Percentiles rank a stretch among this genome's conserved stretches.
Conservation (phyloP, 1,140 invertebrate genomes). For the Drosophila malerkotliana region DNA sequence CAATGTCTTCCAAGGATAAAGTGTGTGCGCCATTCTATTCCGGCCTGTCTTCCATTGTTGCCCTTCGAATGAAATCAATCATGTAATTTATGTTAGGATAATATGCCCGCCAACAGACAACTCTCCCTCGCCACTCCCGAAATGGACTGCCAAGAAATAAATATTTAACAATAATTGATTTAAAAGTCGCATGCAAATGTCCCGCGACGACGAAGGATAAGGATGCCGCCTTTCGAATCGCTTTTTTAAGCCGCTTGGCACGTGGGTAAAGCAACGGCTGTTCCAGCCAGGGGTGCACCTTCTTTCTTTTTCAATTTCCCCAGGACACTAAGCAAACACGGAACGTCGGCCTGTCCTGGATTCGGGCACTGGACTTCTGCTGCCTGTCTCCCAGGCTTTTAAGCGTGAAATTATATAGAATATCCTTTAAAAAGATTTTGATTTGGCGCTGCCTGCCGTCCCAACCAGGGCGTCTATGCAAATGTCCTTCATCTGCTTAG, state of each 20-base stretch:
- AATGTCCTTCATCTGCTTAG: constrained; percentile 79
- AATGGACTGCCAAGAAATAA: constrained; percentile 79
- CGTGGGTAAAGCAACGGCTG: constrained; percentile 77
- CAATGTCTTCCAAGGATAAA: constrained; percentile 53
- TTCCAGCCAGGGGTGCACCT: constrained; percentile 36
- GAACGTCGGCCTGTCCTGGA: constrained; percentile 10
- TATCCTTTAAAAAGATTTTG: constrained; percentile 83
- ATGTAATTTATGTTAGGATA: constrained; percentile 82
- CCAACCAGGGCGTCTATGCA: constrained; percentile 59
- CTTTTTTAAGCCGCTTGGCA: constrained; percentile 75
- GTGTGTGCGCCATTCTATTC: constrained; percentile 13
- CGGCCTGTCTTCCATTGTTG: constrained; percentile 27
- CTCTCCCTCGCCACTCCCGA: constrained; percentile 20
- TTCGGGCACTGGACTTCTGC: constrained; percentile 7
- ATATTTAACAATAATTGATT: constrained; percentile 83
- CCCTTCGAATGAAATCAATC: constrained; percentile 76
- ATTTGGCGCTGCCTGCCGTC: constrained; percentile 53
- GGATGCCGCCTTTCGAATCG: constrained; percentile 7
- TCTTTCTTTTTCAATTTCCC: constrained; percentile 54
- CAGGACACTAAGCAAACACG: constrained; percentile 58
- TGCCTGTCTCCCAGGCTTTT: constrained; percentile 41
- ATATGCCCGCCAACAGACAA: constrained; percentile 50
- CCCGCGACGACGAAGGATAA: constrained; percentile 17
- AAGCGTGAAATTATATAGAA: constrained; percentile 75
- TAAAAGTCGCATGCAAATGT: constrained; percentile 81